Evolutionary conservation across 1,140 invertebrate genomes (phyloP), one percentile per base, ranked within the genome.

Genomic region (Zaprionus africanus): DNA sequence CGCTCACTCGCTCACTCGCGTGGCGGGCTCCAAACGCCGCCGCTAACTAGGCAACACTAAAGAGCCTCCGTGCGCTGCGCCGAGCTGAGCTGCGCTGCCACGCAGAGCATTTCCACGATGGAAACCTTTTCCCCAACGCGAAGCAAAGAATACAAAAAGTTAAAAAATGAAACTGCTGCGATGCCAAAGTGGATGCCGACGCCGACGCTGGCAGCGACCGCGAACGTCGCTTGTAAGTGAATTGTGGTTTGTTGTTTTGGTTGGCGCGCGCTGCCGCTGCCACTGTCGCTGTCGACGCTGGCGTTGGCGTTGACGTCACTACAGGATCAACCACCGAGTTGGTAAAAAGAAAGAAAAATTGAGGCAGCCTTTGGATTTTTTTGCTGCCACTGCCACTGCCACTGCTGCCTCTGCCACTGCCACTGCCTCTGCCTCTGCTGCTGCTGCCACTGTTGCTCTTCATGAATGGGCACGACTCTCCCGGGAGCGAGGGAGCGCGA

Each of bases 231-330:
- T 74, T 85, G 86, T 91, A 91, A 91, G 90, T 91, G 90, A 91
- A 91, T 91, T 91, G 90, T 90, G 90, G 90, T 91, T 91, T 91
- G 90, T 91, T 90, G 90, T 90, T 91, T 91, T 92, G 90, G 90
- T 88, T 86, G 82, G 81, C 81, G 81, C 43, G 22, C 51, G 75
- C 71, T 75, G 67, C 60, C 46, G n/a, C 73, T 49, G 73, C 43
- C 36, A 64, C 74, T 60, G 66, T 13, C 36, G 64, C 74, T 60
- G 66, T 13, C 49, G 31, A 12, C 41, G 72, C 43, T n/a, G 15
- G 26, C 66, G 58, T 59, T 56, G 49, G 19, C 49, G 51, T 46
- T 36, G 63, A 5, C 58, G 43, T 54, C 60, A 26, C 57, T 38
- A 38, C 58, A 26, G 66, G 69, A 80, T 80, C 74, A 76, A 80